Percentiles rank a stretch among this genome's conserved stretches.
Evolutionary conservation across 2,113 vertebrate species (phyloP).

Genomic region (Xiphias gladius): DNA sequence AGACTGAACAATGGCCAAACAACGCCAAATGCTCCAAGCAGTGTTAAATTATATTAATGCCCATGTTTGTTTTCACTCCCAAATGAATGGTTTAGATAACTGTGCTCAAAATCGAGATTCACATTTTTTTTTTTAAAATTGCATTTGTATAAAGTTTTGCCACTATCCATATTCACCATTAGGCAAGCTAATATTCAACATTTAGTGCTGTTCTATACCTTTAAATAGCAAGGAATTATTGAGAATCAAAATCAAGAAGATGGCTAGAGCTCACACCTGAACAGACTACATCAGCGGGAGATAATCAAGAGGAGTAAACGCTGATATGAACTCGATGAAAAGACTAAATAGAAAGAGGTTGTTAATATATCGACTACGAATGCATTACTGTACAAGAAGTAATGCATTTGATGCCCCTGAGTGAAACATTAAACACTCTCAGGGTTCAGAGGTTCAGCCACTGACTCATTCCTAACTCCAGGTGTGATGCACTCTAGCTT

Average conservation of each 20-base stretch:
- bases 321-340: not conserved
- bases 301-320: not conserved
- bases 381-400: not conserved
- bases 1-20: too few relatives aligned
- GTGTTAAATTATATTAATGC: not conserved
- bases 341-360: too few relatives aligned
- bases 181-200: not conserved
- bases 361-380: too few relatives aligned
- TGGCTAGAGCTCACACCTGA: too few relatives aligned
- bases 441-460: not conserved
- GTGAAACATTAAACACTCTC: not conserved
- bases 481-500: not conserved
- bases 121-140: too few relatives aligned
- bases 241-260: not conserved
- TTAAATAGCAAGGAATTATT: not conserved
- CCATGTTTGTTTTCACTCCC: not conserved
- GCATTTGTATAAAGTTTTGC: not conserved
- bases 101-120: too few relatives aligned
- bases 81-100: too few relatives aligned
- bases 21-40: too few relatives aligned
- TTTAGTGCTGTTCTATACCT: too few relatives aligned
- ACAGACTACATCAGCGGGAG: not conserved
- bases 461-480: not conserved
- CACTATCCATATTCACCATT: not conserved
- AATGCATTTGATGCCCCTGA: not conserved